phyloP scores from a whole-genome alignment of 2,797 vertebrate species.

The Microhierax caerulescens region DNA sequence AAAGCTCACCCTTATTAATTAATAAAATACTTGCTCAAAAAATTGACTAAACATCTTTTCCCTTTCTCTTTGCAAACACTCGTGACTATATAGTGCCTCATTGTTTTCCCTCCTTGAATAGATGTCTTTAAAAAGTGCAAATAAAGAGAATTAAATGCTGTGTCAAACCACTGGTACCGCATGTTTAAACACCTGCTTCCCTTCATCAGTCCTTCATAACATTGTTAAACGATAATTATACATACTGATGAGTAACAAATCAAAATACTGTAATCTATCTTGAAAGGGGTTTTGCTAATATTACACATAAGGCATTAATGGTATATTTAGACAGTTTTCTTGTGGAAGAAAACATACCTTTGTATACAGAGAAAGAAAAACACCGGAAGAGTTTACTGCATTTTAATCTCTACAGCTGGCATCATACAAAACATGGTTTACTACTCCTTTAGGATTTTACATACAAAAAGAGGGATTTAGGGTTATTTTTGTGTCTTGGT shows the following conservation, averaged over 20 bases:
- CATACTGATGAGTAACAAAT: slow-evolving; percentile 78
- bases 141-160: slow-evolving; percentile 70
- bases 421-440: background rate
- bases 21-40: slow-evolving; percentile 32
- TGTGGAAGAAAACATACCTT: slow-evolving; percentile 56
- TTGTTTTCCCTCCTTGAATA: slow-evolving; percentile 70
- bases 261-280: slow-evolving; percentile 73
- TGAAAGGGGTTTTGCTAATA: slow-evolving; percentile 64
- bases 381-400: background rate
- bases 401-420: background rate
- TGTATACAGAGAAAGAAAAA: slow-evolving; percentile 23
- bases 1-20: slow-evolving; percentile 1
- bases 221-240: slow-evolving; percentile 79
- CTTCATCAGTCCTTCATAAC: slow-evolving; percentile 81
- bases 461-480: background rate
- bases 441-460: background rate
- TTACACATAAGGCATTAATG: slow-evolving; percentile 66
- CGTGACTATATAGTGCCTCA: slow-evolving; percentile 48
- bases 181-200: slow-evolving; percentile 85
- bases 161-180: slow-evolving; percentile 70
- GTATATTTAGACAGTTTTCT: slow-evolving; percentile 62
- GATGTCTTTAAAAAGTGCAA: slow-evolving; percentile 67
- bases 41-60: slow-evolving; percentile 53
- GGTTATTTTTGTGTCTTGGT: background rate
- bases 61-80: slow-evolving; percentile 71